Conservation (phyloP, 2,888 invertebrate genomes). For the Acleris emargana region DNA sequence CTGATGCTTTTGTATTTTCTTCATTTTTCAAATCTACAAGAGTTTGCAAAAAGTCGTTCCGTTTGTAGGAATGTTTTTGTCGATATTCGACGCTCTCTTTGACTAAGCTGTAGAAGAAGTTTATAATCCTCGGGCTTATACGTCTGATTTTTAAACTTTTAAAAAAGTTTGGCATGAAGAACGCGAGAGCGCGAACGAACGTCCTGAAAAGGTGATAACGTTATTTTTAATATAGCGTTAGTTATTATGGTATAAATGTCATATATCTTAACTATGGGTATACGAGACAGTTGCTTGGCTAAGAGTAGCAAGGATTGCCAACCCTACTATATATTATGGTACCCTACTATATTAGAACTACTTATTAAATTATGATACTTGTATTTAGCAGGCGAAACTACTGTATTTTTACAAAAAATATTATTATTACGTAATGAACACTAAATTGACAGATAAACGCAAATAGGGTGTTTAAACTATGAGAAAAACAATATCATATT, state of each 20-base stretch:
- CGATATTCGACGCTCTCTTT: constrained; percentile 68
- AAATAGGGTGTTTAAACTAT: no score
- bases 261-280: constrained; percentile 11
- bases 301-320: no score
- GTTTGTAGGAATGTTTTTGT: constrained; percentile 57
- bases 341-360: no score
- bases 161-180: constrained; percentile 71
- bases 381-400: no score
- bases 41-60: constrained; percentile 82
- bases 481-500: no score
- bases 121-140: constrained; percentile 63
- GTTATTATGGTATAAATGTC: constrained; percentile 19
- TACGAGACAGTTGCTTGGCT: constrained; percentile 12
- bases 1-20: constrained; percentile 48
- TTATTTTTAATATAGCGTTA: not conserved
- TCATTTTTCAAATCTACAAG: constrained; percentile 78
- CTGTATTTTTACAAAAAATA: no score
- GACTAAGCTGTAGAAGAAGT: constrained; percentile 71
- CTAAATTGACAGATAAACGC: no score
- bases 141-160: constrained; percentile 65
- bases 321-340: no score
- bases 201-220: constrained; percentile 58
- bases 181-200: constrained; percentile 66
- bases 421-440: no score
- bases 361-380: no score